Base-by-base conservation (phyloP, 2,888 invertebrate genomes). In the Temnothorax ravouxi region DNA sequence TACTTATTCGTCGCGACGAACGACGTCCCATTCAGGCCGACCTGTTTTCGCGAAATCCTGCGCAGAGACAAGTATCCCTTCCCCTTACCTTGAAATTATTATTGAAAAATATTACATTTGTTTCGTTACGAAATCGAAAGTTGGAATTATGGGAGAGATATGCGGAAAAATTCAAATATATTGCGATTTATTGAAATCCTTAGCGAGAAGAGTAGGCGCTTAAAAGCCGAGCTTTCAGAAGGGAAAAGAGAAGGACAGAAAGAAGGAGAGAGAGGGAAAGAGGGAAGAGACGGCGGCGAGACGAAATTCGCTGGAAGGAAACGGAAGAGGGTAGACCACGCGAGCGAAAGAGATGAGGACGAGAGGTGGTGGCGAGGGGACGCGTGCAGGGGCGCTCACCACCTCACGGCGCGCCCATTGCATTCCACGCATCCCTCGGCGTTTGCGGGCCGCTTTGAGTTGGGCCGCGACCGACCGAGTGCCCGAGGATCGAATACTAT, bases 361-460 rank as follows among this genome's bases (percentile, higher is more conserved):
- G 80, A 83, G 80, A 83, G 84, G 82, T 74, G 80, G 56, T 71
- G 75, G 66, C 76, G 83, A 38, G 47, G 77, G 15, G 66, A 72
- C 61, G 41, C 76, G 87, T 86, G 86, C 83, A 85, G 88, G 84
- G 83, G 86, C 86, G 86, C 77, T 84, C 89, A 90, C 89, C 92
- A 92, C 91, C 93, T 93, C 89, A 89, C 87, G 93, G 93, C 94
- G 92, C 93, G 93, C 93, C 93, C 93, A 93, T 91, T 93, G 93
- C 93, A 93, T 94, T 94, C 94, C 93, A 93, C 91, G 91, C 94
- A 92, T 93, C 93, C 91, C 92, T 93, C 90, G 91, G 88, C 92
- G 91, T 87, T 91, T 79, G 91, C 88, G 86, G 88, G 88, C 90
- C 91, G 92, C 94, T 93, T 92, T 93, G 93, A 93, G 91, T 92